These are phyloP conservation scores for Linepithema humile DNA, from an alignment of 1,140 invertebrate genomes.

Conservation along the genomic window DNA sequence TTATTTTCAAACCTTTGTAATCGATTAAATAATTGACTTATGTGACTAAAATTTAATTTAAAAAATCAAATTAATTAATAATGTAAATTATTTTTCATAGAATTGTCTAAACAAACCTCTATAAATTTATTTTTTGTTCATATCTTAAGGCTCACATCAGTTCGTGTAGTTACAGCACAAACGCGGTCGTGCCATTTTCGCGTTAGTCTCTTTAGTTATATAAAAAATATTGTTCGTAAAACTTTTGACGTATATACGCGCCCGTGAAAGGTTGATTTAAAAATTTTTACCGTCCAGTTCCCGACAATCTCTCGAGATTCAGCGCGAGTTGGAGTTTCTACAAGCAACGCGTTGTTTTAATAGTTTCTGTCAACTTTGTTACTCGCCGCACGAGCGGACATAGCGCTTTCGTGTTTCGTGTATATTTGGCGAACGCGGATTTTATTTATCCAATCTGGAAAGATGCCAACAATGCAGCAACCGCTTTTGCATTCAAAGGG, in stretches of 20 bases:
- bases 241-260: not conserved
- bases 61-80: not conserved
- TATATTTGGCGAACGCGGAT: slow-evolving; percentile 3
- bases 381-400: not conserved
- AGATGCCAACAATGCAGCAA: not conserved
- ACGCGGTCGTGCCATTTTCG: not conserved
- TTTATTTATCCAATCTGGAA: slow-evolving; percentile 27
- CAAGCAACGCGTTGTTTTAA: slow-evolving; percentile 36
- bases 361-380: slow-evolving; percentile 44
- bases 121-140: no score
- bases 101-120: not conserved
- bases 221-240: not conserved
- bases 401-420: not conserved
- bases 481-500: not conserved
- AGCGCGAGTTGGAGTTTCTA: slow-evolving; percentile 8
- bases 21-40: not conserved
- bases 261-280: not conserved
- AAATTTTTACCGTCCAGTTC: slow-evolving; percentile 22
- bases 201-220: not conserved
- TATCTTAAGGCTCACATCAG: no score
- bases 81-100: not conserved
- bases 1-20: not conserved
- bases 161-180: no score
- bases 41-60: not conserved
- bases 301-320: slow-evolving; percentile 24